A percentile compares a stretch with the other conserved stretches of the same genome.
Evolutionary conservation across 2,888 invertebrate genomes (phyloP).

Genomic region (Molorchus minor): DNA sequence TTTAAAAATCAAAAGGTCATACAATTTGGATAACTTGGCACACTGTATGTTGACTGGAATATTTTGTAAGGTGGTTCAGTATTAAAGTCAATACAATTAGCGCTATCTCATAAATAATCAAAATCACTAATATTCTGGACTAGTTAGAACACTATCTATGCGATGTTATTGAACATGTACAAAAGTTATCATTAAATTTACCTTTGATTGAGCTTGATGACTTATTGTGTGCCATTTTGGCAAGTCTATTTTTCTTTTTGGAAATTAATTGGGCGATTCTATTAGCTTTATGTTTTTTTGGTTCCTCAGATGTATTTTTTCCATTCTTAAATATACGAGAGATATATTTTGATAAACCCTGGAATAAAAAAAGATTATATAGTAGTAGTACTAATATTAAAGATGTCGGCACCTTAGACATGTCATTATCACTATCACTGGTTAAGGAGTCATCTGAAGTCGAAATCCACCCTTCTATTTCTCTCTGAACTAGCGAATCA

Average conservation of each 20-base stretch:
- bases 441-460: constrained; percentile 51
- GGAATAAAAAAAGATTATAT: constrained; percentile 24
- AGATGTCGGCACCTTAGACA: constrained; percentile 35
- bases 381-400: no score
- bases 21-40: no score
- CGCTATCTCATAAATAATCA: no score
- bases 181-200: no score
- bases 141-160: no score
- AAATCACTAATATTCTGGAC: no score
- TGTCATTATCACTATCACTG: constrained; percentile 54
- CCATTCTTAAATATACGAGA: constrained; percentile 48
- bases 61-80: no score
- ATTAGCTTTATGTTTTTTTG: constrained; percentile 64
- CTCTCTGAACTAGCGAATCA: constrained; percentile 90
- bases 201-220: constrained; percentile 62
- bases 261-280: constrained; percentile 78
- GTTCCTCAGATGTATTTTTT: constrained; percentile 59
- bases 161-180: no score
- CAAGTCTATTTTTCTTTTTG: constrained; percentile 73
- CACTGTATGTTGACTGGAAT: no score
- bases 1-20: no score
- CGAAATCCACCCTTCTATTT: constrained; percentile 79
- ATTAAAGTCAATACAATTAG: no score
- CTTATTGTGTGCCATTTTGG: constrained; percentile 71
- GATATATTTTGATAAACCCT: constrained; percentile 44